Conservation (phyloP, 2,113 vertebrate species). For the Nothoprocta perdicaria region DNA sequence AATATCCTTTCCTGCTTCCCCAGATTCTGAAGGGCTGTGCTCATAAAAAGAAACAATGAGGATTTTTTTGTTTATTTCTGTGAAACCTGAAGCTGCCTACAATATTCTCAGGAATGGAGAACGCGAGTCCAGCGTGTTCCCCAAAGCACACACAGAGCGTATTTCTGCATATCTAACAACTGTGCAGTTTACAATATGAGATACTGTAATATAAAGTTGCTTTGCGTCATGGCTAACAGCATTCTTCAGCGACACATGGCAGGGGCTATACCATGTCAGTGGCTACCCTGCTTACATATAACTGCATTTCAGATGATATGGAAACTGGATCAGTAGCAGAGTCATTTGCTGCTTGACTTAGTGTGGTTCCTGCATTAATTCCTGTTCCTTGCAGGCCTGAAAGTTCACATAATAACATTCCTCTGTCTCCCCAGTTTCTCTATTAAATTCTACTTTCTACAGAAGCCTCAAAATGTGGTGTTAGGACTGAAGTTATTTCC, state of each 20-base stretch:
- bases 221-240: constrained; percentile 10
- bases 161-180: constrained; percentile 1
- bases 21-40: neutral
- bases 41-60: neutral
- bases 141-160: neutral
- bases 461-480: constrained; percentile 16
- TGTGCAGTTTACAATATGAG: neutral
- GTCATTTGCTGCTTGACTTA: constrained; percentile 20
- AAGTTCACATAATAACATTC: constrained; percentile 49
- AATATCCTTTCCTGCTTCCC: rapidly evolving
- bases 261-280: neutral
- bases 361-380: constrained; percentile 45
- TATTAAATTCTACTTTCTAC: constrained; percentile 48
- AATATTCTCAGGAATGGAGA: constrained; percentile 1
- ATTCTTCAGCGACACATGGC: constrained; percentile 6
- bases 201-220: neutral
- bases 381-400: neutral
- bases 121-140: neutral
- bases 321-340: constrained; percentile 29
- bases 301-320: constrained; percentile 25
- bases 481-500: constrained; percentile 20
- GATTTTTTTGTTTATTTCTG: neutral
- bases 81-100: constrained; percentile 5
- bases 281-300: constrained; percentile 4
- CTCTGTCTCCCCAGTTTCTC: constrained; percentile 30